Evolutionary conservation across 2,888 invertebrate species (phyloP), one percentile per base, ranked within the genome.

Genomic region (Apoderus coryli): DNA sequence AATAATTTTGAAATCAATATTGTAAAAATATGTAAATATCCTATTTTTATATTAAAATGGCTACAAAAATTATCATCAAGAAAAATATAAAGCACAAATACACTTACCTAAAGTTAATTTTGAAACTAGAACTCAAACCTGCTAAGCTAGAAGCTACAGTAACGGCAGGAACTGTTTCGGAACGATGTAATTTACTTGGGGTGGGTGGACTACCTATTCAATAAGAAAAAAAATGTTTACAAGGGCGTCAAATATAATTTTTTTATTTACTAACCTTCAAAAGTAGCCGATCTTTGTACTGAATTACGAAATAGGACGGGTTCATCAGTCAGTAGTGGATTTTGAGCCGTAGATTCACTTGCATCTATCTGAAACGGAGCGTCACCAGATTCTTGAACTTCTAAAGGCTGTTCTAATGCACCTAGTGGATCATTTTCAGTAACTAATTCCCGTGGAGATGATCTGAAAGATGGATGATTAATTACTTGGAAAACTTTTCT

Each of bases 361-460:
- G 19, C 15, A 4, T 29, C 31, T 13, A 25, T 15, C 47, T n/a
- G n/a, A n/a, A n/a, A n/a, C 52, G 39, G 10, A 44, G 40, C 14
- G 43, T 33, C 26, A 37, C 27, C 34, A 23, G 24, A 29, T 35
- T 4, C 48, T 31, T 32, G 13, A 33, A 35, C 6, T 44, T 47
- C 31, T 36, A 40, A 41, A 2, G 52, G 52, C 29, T 57, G 61
- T 33, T 65, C 57, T 2, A 90, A 63, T 3, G 89, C 86, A 4
- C 90, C 92, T 12, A 92, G 61, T 0, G 92, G 92, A 61, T 92
- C 92, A 56, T 90, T 88, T 49, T 84, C 75, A 0, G 89, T 80
- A 1, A 92, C 88, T 0, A 86, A 81, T 3, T 86, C 88, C 33
- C 86, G 67, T 16, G 76, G 76, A 1, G 79, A 76, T 27, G 72